These are phyloP conservation scores for Otus sunia DNA, from an alignment of 2,113 vertebrate species.

Conservation along the genomic window DNA sequence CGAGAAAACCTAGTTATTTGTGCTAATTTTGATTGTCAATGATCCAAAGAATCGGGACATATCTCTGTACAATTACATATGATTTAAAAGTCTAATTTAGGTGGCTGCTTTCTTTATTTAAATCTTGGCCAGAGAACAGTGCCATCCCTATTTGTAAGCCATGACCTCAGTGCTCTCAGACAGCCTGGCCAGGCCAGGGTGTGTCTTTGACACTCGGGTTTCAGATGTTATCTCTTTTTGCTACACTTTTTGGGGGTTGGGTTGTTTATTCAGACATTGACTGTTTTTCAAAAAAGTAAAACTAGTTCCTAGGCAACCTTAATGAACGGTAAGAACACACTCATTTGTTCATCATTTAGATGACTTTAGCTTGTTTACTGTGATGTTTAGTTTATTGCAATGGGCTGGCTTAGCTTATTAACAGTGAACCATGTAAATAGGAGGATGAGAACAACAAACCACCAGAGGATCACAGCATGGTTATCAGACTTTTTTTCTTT, in stretches of 20 bases:
- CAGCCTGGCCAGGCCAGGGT: background rate
- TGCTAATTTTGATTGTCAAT: background rate
- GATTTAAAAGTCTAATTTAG: background rate
- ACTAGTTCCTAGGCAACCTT: slow-evolving; percentile 29
- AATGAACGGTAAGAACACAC: background rate
- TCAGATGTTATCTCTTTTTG: background rate
- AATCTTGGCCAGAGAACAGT: background rate
- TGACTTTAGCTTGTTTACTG: slow-evolving; percentile 22
- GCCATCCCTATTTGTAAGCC: background rate
- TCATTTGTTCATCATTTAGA: slow-evolving; percentile 2
- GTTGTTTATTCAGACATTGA: background rate
- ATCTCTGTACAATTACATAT: background rate
- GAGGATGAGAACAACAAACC: background rate
- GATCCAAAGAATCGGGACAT: background rate
- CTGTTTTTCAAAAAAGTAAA: slow-evolving; percentile 13
- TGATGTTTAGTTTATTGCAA: slow-evolving; percentile 4
- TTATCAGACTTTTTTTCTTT: background rate
- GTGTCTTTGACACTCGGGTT: background rate
- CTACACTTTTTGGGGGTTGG: background rate
- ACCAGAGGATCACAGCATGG: background rate
- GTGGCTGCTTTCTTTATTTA: background rate
- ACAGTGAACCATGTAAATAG: background rate
- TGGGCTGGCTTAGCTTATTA: background rate
- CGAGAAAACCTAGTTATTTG: background rate
- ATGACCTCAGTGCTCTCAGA: background rate